Percentiles rank a stretch among this genome's conserved stretches.
phyloP scores from a whole-genome alignment of 2,888 invertebrate genomes.

The Himalopsyche anomala region DNA sequence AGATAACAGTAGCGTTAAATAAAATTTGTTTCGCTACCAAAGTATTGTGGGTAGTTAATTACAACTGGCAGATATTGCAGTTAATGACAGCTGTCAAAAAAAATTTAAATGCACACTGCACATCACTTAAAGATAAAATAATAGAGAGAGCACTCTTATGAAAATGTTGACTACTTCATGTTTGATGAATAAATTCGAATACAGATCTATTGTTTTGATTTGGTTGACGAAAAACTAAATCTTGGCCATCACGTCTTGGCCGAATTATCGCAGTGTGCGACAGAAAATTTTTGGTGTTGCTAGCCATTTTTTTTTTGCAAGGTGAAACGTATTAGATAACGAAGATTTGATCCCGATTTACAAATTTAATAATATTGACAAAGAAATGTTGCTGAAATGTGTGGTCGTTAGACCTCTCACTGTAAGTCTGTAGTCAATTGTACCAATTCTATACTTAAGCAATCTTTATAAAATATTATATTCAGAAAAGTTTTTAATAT shows the following conservation, averaged over 20 bases:
- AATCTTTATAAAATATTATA: too few species aligned
- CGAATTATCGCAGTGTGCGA: slow-evolving; percentile 22
- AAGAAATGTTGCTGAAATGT: too few species aligned
- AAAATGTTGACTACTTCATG: not conserved
- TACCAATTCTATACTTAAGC: too few species aligned
- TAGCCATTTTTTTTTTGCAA: too few species aligned
- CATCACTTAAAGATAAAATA: slow-evolving; percentile 19
- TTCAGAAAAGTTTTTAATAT: too few species aligned
- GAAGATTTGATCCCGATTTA: too few species aligned
- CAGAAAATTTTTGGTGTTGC: slow-evolving; percentile 10
- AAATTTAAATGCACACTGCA: slow-evolving; percentile 19
- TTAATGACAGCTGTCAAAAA: slow-evolving; percentile 45
- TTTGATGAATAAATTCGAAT: not conserved
- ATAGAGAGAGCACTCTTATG: not conserved
- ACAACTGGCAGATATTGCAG: slow-evolving; percentile 26
- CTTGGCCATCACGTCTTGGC: slow-evolving; percentile 11
- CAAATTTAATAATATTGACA: too few species aligned
- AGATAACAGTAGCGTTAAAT: not conserved
- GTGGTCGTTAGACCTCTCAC: too few species aligned
- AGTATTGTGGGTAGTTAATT: slow-evolving; percentile 37
- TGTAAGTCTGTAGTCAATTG: too few species aligned
- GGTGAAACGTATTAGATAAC: too few species aligned
- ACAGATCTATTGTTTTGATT: slow-evolving; percentile 17
- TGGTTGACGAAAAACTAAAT: slow-evolving; percentile 22
- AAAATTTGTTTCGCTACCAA: not conserved